Evolutionary conservation across 2,797 vertebrate species (phyloP), one percentile per base, ranked within the genome.

Genomic region (Neosilurus hyrtlii): DNA sequence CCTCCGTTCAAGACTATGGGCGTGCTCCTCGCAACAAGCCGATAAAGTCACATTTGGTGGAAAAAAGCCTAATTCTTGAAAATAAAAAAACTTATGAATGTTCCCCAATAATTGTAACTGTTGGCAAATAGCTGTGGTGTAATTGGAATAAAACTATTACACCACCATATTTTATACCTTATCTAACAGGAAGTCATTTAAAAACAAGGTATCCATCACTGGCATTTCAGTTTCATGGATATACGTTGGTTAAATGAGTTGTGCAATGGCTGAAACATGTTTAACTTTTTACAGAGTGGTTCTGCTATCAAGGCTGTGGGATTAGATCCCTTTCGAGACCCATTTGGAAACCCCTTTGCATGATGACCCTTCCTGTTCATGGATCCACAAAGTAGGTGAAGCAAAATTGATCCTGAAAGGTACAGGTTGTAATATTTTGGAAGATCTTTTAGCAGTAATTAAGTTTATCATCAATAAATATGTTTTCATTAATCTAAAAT

Each of bases 331-430:
- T 95, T 96, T 82, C 95, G 88, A 56, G 94, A 95, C 88, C 86
- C 93, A 76, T 97, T 96, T 90, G 96, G 96, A 86, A 89, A 89
- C 12, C 88, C 88, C 8, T 89, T 89, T 80, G 88, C 88, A 71
- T 89, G 84, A 89, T 75, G 79, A 24, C 30, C 30, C 51, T 72
- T 81, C 54, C 22, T 15, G n/a, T 78, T 77, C n/a, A 73, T 75
- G 75, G 62, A 63, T 73, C 70, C 24, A 57, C 35, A 73, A 56
- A 74, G 66, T 83, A 80, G 80, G 84, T 85, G 62, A 35, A 86
- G 74, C 16, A 62, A 68, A 81, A 52, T 16, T 35, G 37, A 43
- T 43, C 37, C 37, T 3, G 2, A 43, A 43, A 43, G 37, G 37
- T 43, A 43, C 37, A 43, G 37, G 37, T 2, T 43, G 37, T 43